These are phyloP conservation scores for Sturmia bella DNA, from an alignment of 2,888 invertebrate genomes.

Conservation along the genomic window DNA sequence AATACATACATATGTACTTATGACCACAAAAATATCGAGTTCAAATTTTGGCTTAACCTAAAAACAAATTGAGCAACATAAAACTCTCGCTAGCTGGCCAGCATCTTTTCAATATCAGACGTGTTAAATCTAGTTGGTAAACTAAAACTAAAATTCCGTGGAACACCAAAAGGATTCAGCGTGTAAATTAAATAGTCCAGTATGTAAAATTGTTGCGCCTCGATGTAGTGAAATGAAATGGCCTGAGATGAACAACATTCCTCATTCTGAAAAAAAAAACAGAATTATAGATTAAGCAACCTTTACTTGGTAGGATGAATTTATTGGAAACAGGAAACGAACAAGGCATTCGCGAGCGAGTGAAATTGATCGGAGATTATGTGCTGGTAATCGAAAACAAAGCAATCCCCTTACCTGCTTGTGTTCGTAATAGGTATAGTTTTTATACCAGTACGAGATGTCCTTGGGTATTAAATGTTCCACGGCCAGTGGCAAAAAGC, in stretches of 20 bases:
- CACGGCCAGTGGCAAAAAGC: conserved; percentile 91
- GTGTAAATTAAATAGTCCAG: conserved; percentile 97
- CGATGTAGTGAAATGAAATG: conserved; percentile 96
- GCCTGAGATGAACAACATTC: conserved; percentile 95
- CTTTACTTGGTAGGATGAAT: too few relatives aligned
- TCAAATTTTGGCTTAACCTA: too few relatives aligned
- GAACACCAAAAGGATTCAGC: conserved; percentile 88
- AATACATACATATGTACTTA: too few relatives aligned
- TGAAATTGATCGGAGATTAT: too few relatives aligned
- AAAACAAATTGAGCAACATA: not conserved
- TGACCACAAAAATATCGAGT: too few relatives aligned
- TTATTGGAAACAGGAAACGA: too few relatives aligned
- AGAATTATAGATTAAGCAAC: too few relatives aligned
- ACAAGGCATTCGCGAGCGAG: too few relatives aligned
- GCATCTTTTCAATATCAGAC: not conserved
- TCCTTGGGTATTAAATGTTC: conserved; percentile 92
- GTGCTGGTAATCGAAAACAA: too few relatives aligned
- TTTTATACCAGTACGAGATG: conserved; percentile 94
- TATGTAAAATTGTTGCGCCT: conserved; percentile 95
- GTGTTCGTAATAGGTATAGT: conserved; percentile 85
- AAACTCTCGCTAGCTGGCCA: not conserved
- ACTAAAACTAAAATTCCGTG: not conserved
- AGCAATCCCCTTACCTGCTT: conserved; percentile 64
- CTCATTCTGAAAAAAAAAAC: conserved; percentile 30
- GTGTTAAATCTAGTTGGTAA: conserved; percentile 27